phyloP scores from a whole-genome alignment of 2,888 invertebrate species.

The Polymixis flavicincta region DNA sequence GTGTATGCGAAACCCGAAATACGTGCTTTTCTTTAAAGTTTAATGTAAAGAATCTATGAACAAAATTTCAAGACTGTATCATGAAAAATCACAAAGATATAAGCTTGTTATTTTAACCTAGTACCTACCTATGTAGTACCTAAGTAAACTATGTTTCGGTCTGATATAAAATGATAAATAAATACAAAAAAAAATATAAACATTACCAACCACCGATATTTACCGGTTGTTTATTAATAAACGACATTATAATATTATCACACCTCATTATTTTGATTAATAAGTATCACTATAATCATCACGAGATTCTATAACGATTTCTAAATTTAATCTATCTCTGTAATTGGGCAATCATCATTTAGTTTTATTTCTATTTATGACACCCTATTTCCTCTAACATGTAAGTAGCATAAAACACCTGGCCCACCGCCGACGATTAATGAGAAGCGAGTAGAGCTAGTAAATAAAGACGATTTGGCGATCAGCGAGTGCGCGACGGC shows the following conservation, averaged over 20 bases:
- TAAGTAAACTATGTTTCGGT: no score
- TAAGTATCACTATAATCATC: not conserved
- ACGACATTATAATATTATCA: not conserved
- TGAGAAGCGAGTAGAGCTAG: no score
- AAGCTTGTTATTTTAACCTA: no score
- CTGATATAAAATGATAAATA: no score
- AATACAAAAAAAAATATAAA: not conserved
- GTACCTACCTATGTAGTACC: no score
- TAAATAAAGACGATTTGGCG: not conserved
- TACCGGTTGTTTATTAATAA: not conserved
- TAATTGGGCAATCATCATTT: conserved; percentile 21
- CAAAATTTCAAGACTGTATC: no score
- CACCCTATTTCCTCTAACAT: not conserved
- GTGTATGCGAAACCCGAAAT: no score
- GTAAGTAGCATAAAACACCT: not conserved
- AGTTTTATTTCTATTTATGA: conserved; percentile 12
- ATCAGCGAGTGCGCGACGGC: not conserved
- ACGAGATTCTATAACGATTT: not conserved
- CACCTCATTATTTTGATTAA: not conserved
- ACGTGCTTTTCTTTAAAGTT: no score
- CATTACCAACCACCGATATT: not conserved
- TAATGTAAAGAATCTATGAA: no score
- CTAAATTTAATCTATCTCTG: not conserved
- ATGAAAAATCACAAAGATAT: no score
- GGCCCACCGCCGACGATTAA: not conserved